phyloP scores from a whole-genome alignment of 30 jellyfish, hydroid and myxozoan genomes.

The Aurelia sp. region DNA sequence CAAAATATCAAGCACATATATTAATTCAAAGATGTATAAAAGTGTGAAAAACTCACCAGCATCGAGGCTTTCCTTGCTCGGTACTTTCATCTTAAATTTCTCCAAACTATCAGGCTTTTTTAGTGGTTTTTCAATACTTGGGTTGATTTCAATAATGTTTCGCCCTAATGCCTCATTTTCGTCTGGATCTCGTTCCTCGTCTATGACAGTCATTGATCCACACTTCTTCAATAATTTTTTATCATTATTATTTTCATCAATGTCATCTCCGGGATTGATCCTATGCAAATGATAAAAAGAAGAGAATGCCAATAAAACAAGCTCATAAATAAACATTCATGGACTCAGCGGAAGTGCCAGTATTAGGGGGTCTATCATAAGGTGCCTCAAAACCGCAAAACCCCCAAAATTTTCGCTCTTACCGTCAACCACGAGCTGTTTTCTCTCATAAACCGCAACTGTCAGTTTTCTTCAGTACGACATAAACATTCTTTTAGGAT shows the following conservation, averaged over 20 bases:
- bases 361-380: too few relatives aligned
- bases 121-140: conserved; percentile 6
- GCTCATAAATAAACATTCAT: too few relatives aligned
- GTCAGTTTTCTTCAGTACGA: too few relatives aligned
- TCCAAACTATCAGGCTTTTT: not conserved
- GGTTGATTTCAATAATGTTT: not conserved
- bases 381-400: too few relatives aligned
- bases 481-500: too few relatives aligned
- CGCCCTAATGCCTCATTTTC: not conserved
- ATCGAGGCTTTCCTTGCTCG: not conserved
- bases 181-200: conserved; percentile 12
- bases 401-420: too few relatives aligned
- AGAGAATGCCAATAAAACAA: too few relatives aligned
- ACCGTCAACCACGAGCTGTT: too few relatives aligned
- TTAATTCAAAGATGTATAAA: not conserved
- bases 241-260: conserved; percentile 11
- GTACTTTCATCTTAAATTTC: not conserved
- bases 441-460: too few relatives aligned
- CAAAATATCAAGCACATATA: not conserved
- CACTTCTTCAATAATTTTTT: not conserved
- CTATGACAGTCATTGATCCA: conserved; percentile 11
- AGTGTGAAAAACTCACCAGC: not conserved
- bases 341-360: too few relatives aligned
- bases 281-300: not conserved
- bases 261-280: conserved; percentile 41